Evolutionary conservation across 2,113 vertebrate genomes (phyloP), one percentile per base, ranked within the genome.

Genomic region (Dunckerocampus dactyliophorus): DNA sequence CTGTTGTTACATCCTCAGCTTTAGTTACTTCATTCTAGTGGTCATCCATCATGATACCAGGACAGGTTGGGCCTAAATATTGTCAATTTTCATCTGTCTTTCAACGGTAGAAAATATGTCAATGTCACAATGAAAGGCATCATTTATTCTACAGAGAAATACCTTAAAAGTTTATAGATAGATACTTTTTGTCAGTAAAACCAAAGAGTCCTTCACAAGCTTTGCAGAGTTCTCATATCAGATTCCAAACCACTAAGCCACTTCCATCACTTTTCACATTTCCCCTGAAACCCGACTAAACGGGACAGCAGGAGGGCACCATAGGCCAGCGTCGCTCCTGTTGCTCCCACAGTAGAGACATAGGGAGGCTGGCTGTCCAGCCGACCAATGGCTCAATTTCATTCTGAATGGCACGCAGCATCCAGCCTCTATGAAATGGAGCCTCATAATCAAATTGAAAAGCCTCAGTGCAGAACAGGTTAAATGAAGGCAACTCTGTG

Each of bases 401-500:
- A 81, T 75, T 74, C 65, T 73, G 74, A 81, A 76, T 74, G 76
- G 64, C 51, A 72, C 51, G 16, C 71, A 39, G 77, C 69, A 80
- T 83, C 76, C 67, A 59, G 75, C 64, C 76, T 66, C 64, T 82
- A 80, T 72, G 80, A 86, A 83, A 83, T 72, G 77, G 80, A 82
- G 82, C 82, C 84, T 83, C 75, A 74, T 85, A 80, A 87, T 86
- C 75, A 86, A 85, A 87, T 81, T 77, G 82, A 87, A 86, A 88
- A 77, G 82, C 84, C 75, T 80, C 76, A 75, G 84, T 82, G 86
- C 86, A 85, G 84, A 87, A 90, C 82, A 77, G 71, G 82, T 84
- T 72, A 82, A 82, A 87, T 77, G 79, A 85, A 81, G 74, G 80
- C 61, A 85, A 74, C 74, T 76, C 62, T 76, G 47, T 39, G 34